phyloP scores from a whole-genome alignment of 2,797 vertebrate species.

The Margarornis squamiger region DNA sequence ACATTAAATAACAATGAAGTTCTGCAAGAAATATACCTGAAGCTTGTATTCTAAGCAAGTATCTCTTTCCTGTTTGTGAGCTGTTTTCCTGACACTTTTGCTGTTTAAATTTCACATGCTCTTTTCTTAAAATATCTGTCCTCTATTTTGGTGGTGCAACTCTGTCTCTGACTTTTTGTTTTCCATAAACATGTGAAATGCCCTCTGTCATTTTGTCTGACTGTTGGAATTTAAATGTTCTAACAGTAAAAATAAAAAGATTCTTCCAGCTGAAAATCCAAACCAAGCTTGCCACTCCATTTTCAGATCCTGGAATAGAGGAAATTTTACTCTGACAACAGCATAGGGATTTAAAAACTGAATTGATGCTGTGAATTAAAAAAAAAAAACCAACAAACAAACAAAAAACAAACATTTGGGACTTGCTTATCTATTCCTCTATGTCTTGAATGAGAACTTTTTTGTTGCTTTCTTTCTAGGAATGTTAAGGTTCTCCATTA shows the following conservation, averaged over 20 bases:
- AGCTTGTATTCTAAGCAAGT: neutral
- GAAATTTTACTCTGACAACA: neutral
- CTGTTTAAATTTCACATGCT: neutral
- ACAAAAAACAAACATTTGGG: neutral
- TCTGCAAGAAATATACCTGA: neutral
- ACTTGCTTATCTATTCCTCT: neutral
- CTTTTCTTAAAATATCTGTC: neutral
- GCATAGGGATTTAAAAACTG: neutral
- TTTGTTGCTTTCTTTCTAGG: neutral
- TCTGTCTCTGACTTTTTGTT: neutral
- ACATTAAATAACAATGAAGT: neutral
- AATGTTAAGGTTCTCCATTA: neutral
- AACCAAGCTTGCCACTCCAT: neutral
- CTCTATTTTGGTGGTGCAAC: neutral
- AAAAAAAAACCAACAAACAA: too few species aligned
- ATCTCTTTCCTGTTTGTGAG: neutral
- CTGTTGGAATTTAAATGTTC: neutral
- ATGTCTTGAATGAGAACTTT: neutral
- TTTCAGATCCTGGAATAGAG: neutral
- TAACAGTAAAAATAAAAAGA: neutral
- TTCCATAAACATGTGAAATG: neutral
- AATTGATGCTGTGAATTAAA: neutral
- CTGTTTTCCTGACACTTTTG: neutral
- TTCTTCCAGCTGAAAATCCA: neutral
- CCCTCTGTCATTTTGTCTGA: neutral